Evolutionary conservation across 1,140 invertebrate species (phyloP), one percentile per base, ranked within the genome.

Genomic region (Aradophagus sp.): DNA sequence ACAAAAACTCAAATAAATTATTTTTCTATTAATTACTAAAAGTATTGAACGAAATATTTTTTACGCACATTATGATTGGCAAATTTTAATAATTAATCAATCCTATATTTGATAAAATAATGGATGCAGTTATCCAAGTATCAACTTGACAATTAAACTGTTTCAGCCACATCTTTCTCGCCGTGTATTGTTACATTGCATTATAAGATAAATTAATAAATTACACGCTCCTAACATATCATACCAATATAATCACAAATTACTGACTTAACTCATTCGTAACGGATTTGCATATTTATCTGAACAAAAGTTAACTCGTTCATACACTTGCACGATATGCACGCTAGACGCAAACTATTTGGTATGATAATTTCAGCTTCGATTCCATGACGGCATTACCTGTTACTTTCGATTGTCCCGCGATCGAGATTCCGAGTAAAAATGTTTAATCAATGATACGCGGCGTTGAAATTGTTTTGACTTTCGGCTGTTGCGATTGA

Each of bases 401-500:
- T 69, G 56, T 69, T 69, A 69, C 56, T 69, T 69, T 69, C 50
- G 66, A 69, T 62, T 69, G 66, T 68, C 55, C 23, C n/a, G 38
- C 20, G 34, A 63, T 63, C 47, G 36, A 48, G 36, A 20, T 23
- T 23, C 41, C 55, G 26, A 63, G 55, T 63, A 23, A 38, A 53
- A 45, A 32, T 34, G 13, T 47, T 34, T 39, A 55, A 63, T 39
- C 19, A 23, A 34, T 11, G 13, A 20, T 15, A 3, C 19, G 8
- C n/a, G n/a, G n/a, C n/a, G n/a, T n/a, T n/a, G n/a, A n/a, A n/a
- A n/a, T n/a, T n/a, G n/a, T n/a, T n/a, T n/a, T n/a, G n/a, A n/a
- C n/a, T n/a, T n/a, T n/a, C n/a, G n/a, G n/a, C n/a, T n/a, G n/a
- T n/a, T n/a, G n/a, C n/a, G n/a, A n/a, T n/a, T n/a, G n/a, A n/a